Conservation (phyloP, 1,140 invertebrate species). For the Dreissena polymorpha region DNA sequence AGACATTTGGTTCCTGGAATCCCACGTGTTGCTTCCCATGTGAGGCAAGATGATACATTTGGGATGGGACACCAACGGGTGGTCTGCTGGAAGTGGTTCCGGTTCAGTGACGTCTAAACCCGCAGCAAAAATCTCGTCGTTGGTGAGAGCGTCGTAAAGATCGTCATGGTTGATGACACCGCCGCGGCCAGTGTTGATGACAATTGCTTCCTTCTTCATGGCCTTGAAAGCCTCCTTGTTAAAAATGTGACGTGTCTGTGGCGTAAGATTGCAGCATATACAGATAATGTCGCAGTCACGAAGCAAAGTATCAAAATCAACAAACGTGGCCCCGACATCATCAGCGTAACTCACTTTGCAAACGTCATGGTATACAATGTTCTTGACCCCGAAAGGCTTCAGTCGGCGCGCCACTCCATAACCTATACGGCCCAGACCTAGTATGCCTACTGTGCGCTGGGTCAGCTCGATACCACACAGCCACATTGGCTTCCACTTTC, state of each 20-base stretch:
- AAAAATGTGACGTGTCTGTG: constrained; percentile 64
- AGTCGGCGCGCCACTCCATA: constrained; percentile 85
- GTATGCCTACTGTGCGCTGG: constrained; percentile 90
- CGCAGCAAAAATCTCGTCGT: constrained; percentile 88
- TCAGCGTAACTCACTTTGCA: constrained; percentile 82
- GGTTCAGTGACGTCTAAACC: constrained; percentile 96
- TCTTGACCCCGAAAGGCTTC: constrained; percentile 85
- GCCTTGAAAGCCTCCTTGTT: constrained; percentile 64
- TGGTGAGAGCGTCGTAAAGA: constrained; percentile 84
- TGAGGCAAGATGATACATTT: constrained; percentile 96
- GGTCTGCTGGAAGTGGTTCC: constrained; percentile 92
- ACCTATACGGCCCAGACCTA: constrained; percentile 89
- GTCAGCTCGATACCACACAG: constrained; percentile 91
- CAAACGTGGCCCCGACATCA: constrained; percentile 85
- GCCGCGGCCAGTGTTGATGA: constrained; percentile 78
- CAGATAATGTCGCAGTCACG: constrained; percentile 75
- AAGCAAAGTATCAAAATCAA: constrained; percentile 80
- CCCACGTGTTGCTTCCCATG: constrained; percentile 94
- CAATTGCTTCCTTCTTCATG: constrained; percentile 77
- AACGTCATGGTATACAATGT: constrained; percentile 87
- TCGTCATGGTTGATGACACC: constrained; percentile 76
- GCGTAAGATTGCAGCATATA: constrained; percentile 74
- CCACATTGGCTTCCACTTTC: constrained; percentile 91
- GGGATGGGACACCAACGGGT: constrained; percentile 87
- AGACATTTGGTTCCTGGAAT: constrained; percentile 91